phyloP scores from a whole-genome alignment of 1,140 invertebrate species.

The Panulirus ornatus region DNA sequence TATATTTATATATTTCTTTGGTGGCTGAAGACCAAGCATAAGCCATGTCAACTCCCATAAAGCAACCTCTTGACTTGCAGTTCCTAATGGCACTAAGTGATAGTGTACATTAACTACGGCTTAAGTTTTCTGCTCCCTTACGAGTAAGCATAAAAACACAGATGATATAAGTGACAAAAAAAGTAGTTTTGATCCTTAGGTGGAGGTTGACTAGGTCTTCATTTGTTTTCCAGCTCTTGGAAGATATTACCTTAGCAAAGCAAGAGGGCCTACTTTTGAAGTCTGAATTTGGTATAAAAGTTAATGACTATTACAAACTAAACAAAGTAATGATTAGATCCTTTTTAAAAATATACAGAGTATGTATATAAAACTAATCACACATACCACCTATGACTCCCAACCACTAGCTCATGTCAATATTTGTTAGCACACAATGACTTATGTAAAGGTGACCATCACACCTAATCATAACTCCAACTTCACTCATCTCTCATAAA shows the following conservation, averaged over 20 bases:
- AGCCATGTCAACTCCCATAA: background rate
- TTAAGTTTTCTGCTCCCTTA: constrained; percentile 6
- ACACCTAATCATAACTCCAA: background rate
- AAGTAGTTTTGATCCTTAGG: constrained; percentile 26
- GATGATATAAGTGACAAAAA: background rate
- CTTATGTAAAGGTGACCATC: background rate
- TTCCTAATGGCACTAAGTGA: constrained; percentile 22
- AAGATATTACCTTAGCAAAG: constrained; percentile 1
- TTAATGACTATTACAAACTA: background rate
- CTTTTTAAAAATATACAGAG: background rate
- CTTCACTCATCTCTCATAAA: background rate
- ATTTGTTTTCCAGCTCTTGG: background rate
- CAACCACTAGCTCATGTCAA: background rate
- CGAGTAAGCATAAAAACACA: background rate
- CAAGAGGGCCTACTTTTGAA: background rate
- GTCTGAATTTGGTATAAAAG: constrained; percentile 1
- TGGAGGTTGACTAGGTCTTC: constrained; percentile 37
- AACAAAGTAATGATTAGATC: background rate
- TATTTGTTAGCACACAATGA: background rate
- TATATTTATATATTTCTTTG: too few relatives aligned
- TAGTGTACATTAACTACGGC: background rate
- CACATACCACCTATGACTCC: background rate
- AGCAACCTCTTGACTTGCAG: background rate
- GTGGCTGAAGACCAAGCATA: background rate
- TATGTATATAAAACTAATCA: background rate